phyloP scores from a whole-genome alignment of 92 coral and sea anemone species.

The Porites evermanni region DNA sequence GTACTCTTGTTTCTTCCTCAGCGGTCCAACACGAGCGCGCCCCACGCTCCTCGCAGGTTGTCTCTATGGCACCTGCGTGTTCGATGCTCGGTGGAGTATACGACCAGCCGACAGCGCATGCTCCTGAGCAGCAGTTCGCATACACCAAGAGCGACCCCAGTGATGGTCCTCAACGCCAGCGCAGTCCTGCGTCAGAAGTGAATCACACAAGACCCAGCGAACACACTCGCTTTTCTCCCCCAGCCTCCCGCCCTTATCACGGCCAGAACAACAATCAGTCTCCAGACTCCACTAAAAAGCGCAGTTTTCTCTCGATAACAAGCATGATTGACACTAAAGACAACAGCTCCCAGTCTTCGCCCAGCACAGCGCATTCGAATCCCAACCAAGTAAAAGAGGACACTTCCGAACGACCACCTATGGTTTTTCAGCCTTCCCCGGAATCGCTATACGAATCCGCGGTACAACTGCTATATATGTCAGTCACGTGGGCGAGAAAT shows the following conservation, averaged over 20 bases:
- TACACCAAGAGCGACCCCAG: conserved; percentile 23
- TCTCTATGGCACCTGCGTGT: conserved; percentile 50
- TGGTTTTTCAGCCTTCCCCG: conserved; percentile 61
- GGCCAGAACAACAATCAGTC: conserved; percentile 88
- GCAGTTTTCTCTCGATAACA: conserved; percentile 80
- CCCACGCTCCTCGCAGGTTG: conserved; percentile 91
- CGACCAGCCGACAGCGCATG: conserved; percentile 30
- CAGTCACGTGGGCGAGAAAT: conserved; percentile 99
- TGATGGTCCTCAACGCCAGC: conserved; percentile 28
- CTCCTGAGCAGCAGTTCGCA: conserved; percentile 25
- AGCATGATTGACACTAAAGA: conserved; percentile 74
- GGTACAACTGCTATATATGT: conserved; percentile 95
- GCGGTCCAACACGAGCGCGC: conserved; percentile 99
- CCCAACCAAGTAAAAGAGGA: conserved; percentile 31
- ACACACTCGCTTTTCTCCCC: conserved; percentile 53
- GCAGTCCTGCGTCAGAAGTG: conserved; percentile 22
- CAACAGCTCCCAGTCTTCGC: conserved; percentile 45
- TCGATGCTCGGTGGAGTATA: conserved; percentile 21
- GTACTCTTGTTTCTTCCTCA: conserved; percentile 23
- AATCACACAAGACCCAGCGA: conserved; percentile 6
- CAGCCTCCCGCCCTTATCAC: conserved; percentile 73
- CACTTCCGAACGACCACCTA: conserved; percentile 43
- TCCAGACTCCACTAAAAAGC: conserved; percentile 89
- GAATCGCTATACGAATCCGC: conserved; percentile 90
- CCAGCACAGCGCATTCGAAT: conserved; percentile 35